Evolutionary conservation across 1,140 invertebrate genomes (phyloP).

Genomic region (Lepidostoma basale): DNA sequence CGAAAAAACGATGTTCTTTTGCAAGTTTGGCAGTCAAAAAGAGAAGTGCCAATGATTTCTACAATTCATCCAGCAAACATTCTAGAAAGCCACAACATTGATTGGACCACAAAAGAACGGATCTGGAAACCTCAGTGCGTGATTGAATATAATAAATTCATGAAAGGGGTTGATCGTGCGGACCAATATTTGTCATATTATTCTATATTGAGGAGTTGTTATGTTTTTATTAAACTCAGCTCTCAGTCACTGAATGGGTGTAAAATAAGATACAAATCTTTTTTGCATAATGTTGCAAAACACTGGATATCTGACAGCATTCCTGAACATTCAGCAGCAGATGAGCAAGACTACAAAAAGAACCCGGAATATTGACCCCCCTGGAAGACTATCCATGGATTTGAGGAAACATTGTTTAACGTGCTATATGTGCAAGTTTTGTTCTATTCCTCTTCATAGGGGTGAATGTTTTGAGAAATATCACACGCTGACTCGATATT

Average conservation of each 20-base stretch:
- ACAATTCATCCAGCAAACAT: conserved; percentile 50
- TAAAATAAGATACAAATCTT: not conserved
- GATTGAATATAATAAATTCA: conserved; percentile 32
- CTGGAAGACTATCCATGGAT: conserved; percentile 4
- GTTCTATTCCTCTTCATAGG: conserved; percentile 17
- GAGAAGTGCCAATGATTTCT: conserved; percentile 51
- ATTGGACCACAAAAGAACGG: not conserved
- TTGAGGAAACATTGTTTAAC: not conserved
- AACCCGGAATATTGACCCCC: not conserved
- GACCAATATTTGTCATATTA: conserved; percentile 44
- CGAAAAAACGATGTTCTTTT: conserved; percentile 53
- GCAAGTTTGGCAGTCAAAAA: conserved; percentile 54
- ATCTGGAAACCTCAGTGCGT: not conserved
- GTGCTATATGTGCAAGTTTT: not conserved
- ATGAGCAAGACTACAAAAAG: not conserved
- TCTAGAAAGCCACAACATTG: conserved; percentile 45
- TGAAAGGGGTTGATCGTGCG: conserved; percentile 43
- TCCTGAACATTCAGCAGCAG: not conserved
- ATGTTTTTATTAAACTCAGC: conserved; percentile 4
- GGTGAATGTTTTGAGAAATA: conserved; percentile 9
- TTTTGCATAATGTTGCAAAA: not conserved
- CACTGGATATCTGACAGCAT: not conserved
- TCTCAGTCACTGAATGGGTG: not conserved
- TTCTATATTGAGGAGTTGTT: conserved; percentile 12
- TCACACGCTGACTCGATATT: not conserved